These are phyloP conservation scores for Plectropomus leopardus DNA, from an alignment of 2,113 vertebrate genomes.

Conservation along the genomic window DNA sequence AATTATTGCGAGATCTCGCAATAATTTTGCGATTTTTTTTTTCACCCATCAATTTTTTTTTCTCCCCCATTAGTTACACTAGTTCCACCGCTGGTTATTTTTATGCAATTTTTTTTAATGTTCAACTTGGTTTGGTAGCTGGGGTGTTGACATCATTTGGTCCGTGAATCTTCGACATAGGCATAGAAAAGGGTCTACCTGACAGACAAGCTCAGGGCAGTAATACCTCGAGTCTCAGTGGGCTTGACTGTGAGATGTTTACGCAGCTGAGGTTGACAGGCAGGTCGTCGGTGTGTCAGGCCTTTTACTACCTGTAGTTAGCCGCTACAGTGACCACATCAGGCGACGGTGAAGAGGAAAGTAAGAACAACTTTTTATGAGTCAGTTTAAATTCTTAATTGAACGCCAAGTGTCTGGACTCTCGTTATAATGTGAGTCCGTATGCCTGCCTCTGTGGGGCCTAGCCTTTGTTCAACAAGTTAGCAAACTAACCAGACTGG, in stretches of 20 bases:
- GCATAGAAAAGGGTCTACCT: not conserved
- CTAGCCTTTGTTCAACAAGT: slow-evolving; percentile 41
- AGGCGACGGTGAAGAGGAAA: slow-evolving; percentile 15
- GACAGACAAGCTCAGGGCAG: not conserved
- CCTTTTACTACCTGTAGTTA: slow-evolving; percentile 10
- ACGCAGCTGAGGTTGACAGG: slow-evolving; percentile 33
- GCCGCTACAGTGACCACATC: not conserved
- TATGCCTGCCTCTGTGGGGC: not conserved
- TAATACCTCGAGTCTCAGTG: accelerated
- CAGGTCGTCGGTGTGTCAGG: slow-evolving; percentile 7
- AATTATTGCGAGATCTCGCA: too few species aligned
- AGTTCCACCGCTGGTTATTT: too few species aligned
- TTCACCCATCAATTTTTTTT: too few species aligned
- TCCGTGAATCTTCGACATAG: not conserved
- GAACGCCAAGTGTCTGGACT: not conserved
- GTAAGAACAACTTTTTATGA: slow-evolving; percentile 40
- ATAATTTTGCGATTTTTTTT: too few species aligned
- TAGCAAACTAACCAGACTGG: slow-evolving; percentile 12
- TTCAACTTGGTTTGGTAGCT: not conserved
- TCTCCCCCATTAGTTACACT: too few species aligned
- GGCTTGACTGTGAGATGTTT: slow-evolving; percentile 41
- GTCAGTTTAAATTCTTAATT: not conserved
- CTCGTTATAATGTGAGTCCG: accelerated
- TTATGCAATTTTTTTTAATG: too few species aligned
- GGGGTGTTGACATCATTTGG: not conserved